phyloP scores from a whole-genome alignment of 64 coral and sea anemone genomes.

The Acropora yongei region DNA sequence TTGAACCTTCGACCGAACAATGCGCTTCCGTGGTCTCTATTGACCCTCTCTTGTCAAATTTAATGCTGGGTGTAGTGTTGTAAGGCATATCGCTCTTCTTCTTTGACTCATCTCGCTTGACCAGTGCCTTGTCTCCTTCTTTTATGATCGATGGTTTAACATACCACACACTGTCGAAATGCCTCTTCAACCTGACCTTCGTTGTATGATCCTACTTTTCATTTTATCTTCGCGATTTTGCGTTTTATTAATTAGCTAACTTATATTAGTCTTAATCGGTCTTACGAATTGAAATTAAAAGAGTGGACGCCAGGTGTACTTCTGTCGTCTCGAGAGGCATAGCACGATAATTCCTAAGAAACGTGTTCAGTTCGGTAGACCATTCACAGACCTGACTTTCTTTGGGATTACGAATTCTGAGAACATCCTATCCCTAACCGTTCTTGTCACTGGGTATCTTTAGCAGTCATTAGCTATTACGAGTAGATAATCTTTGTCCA shows the following conservation, averaged over 20 bases:
- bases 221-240: background rate
- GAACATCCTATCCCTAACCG: background rate
- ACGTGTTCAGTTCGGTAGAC: background rate
- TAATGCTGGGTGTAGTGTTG: background rate
- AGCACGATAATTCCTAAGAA: constrained; percentile 45
- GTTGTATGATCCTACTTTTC: background rate
- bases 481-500: constrained; percentile 25
- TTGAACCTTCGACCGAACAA: too few species aligned
- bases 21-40: background rate
- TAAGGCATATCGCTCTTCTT: background rate
- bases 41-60: background rate
- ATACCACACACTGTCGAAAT: too few species aligned
- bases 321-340: constrained; percentile 29
- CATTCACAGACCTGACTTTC: too few species aligned
- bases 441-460: background rate
- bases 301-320: background rate
- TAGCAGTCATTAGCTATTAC: constrained; percentile 27
- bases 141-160: too few species aligned
- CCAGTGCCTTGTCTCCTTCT: too few species aligned
- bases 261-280: constrained; percentile 6
- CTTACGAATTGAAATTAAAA: constrained; percentile 7
- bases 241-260: background rate
- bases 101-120: background rate
- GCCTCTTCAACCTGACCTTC: background rate
- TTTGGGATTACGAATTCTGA: too few species aligned